These are phyloP conservation scores for Nycticebus coucang DNA, from an alignment of 2,113 vertebrate species.

Conservation along the genomic window DNA sequence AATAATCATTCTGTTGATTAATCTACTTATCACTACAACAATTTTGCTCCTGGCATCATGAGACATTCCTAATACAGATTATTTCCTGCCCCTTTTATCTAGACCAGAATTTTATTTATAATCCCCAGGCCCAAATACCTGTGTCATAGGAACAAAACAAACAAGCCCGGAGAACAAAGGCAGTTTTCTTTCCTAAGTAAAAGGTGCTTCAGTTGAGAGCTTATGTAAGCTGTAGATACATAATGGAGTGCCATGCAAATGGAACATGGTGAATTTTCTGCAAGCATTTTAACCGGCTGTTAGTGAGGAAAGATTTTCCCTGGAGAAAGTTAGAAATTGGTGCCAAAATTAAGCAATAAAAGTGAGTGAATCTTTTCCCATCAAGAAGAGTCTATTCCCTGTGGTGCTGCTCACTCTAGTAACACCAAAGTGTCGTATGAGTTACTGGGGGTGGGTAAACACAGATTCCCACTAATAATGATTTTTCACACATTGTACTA, in stretches of 20 bases:
- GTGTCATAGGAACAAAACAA: conserved; percentile 54
- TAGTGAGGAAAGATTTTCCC: conserved; percentile 24
- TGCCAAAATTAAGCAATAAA: conserved; percentile 65
- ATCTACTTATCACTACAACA: neutral
- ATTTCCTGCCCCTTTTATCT: conserved; percentile 13
- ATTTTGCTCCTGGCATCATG: neutral
- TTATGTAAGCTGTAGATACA: neutral
- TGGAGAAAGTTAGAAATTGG: conserved; percentile 49
- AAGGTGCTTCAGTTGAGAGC: neutral
- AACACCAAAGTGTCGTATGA: neutral
- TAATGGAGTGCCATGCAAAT: neutral
- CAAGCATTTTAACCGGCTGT: neutral
- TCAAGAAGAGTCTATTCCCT: neutral
- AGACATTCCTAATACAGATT: neutral
- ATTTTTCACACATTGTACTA: neutral
- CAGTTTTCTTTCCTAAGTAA: conserved; percentile 36
- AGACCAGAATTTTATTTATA: conserved; percentile 40
- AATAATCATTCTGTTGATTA: neutral
- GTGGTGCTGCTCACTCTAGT: neutral
- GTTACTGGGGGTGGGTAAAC: neutral
- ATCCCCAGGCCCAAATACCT: neutral
- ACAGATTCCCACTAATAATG: neutral
- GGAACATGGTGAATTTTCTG: neutral
- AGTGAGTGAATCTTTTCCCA: conserved; percentile 48
- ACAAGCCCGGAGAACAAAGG: conserved; percentile 14